Percentiles rank a stretch among this genome's conserved stretches.
Conservation (phyloP, 2,113 vertebrate genomes). For the Zootoca vivipara region DNA sequence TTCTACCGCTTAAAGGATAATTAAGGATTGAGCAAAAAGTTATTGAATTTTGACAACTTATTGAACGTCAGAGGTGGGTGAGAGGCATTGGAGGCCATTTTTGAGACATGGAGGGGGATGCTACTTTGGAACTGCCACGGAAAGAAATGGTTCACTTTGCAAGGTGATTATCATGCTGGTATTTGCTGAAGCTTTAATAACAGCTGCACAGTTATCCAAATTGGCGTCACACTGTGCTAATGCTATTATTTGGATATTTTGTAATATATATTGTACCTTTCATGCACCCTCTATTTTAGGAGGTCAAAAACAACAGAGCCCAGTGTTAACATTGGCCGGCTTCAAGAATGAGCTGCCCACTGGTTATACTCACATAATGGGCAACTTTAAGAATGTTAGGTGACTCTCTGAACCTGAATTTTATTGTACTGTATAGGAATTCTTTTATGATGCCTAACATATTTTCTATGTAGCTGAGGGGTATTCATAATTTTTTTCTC, state of each 20-base stretch:
- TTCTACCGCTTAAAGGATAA: conserved; percentile 60
- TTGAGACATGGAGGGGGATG: conserved; percentile 30
- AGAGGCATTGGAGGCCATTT: conserved; percentile 43
- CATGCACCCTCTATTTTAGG: neutral
- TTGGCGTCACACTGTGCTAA: neutral
- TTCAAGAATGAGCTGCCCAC: neutral
- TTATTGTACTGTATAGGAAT: too few species aligned
- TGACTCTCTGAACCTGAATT: too few species aligned
- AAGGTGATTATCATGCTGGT: conserved; percentile 1
- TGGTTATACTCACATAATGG: too few species aligned
- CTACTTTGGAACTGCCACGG: neutral
- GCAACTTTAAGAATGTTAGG: too few species aligned
- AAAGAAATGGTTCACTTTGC: neutral
- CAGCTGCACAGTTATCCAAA: conserved; percentile 1
- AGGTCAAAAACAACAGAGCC: neutral
- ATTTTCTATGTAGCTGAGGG: too few species aligned
- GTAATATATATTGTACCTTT: neutral
- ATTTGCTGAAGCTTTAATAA: conserved; percentile 25
- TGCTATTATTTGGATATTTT: conserved; percentile 19
- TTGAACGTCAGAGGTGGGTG: conserved; percentile 32
- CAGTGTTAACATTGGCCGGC: neutral
- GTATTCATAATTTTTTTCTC: too few species aligned
- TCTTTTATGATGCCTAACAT: too few species aligned
- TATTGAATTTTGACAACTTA: conserved; percentile 36
- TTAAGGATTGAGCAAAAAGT: conserved; percentile 47